Conservation (phyloP, 2,888 invertebrate genomes). For the Brachynemurus nebulosus region DNA sequence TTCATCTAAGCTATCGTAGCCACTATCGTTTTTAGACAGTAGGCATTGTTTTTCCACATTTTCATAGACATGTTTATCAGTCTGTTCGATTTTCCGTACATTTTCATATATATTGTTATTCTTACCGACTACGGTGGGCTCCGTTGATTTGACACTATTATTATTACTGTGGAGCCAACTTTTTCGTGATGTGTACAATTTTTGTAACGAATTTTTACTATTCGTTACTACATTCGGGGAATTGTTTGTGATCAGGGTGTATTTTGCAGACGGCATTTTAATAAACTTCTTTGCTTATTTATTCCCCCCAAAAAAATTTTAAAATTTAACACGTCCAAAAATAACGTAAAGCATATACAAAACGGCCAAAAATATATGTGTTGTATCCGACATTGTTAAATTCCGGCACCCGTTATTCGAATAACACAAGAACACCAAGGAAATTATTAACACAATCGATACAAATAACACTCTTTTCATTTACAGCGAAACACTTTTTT, state of each 20-base stretch:
- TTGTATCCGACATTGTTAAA: conserved; percentile 10
- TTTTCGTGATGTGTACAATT: conserved; percentile 25
- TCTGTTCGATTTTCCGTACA: background rate
- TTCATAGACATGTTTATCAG: conserved; percentile 31
- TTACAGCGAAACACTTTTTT: too few species aligned
- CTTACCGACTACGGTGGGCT: too few species aligned
- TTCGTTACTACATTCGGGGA: too few species aligned
- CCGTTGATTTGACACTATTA: too few species aligned
- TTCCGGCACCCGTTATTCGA: background rate
- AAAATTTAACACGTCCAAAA: conserved; percentile 13
- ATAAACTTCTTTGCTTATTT: background rate
- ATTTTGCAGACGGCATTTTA: conserved; percentile 25
- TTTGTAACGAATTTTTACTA: conserved; percentile 25
- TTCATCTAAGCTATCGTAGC: conserved; percentile 24
- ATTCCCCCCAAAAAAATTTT: background rate
- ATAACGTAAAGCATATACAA: conserved; percentile 14
- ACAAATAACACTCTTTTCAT: too few species aligned
- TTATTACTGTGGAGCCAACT: conserved; percentile 21
- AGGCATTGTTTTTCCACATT: background rate
- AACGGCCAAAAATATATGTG: conserved; percentile 14
- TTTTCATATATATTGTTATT: conserved; percentile 4
- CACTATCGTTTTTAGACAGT: conserved; percentile 23
- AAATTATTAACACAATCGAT: too few species aligned
- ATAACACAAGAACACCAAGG: too few species aligned
- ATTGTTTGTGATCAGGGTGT: conserved; percentile 20